Percentiles rank a stretch among this genome's conserved stretches.
Conservation (phyloP, 2,113 vertebrate species). For the Leiothrix lutea region DNA sequence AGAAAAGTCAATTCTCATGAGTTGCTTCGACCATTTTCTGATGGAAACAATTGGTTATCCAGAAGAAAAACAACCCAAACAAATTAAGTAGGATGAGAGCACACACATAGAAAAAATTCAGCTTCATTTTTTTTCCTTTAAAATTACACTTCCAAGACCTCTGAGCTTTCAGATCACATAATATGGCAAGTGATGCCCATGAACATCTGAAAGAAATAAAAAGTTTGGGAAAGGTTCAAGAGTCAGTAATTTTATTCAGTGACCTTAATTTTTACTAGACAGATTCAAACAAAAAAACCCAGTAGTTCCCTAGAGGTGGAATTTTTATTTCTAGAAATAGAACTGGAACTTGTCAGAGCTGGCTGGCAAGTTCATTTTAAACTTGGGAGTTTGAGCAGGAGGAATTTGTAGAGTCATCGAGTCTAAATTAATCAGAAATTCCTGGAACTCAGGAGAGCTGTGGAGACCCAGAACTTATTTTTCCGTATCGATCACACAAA, state of each 20-base stretch:
- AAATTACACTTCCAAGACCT: not conserved
- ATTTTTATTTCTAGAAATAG: slow-evolving; percentile 8
- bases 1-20: not conserved
- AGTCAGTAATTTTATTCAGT: not conserved
- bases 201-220: not conserved
- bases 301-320: not conserved
- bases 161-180: not conserved
- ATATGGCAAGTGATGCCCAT: not conserved
- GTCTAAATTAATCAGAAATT: slow-evolving; percentile 36
- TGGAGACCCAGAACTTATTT: not conserved
- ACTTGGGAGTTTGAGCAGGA: not conserved
- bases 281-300: not conserved
- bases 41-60: accelerated
- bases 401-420: not conserved
- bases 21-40: not conserved
- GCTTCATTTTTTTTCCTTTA: not conserved
- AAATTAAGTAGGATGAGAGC: not conserved
- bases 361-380: slow-evolving; percentile 23
- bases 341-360: not conserved
- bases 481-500: slow-evolving; percentile 21
- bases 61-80: not conserved
- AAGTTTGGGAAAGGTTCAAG: not conserved
- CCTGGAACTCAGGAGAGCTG: not conserved
- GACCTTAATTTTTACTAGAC: not conserved
- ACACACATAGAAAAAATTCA: accelerated